Conservation (phyloP, 2,113 vertebrate species). For the Dicerorhinus sumatrensis region DNA sequence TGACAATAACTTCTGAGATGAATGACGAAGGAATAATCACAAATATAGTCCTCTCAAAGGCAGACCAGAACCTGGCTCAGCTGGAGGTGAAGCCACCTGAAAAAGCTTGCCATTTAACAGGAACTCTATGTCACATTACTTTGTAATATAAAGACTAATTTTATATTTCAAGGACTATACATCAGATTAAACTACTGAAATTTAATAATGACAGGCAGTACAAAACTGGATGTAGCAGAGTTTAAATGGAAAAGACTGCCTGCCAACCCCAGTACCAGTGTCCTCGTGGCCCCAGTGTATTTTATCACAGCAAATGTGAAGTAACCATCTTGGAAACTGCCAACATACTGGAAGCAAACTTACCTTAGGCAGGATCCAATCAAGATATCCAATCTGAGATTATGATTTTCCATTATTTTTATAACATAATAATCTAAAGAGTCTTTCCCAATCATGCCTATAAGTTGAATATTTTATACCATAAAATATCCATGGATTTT, state of each 20-base stretch:
- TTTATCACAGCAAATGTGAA: not conserved
- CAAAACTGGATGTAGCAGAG: not conserved
- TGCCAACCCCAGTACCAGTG: not conserved
- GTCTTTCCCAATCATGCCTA: not conserved
- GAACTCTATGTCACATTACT: not conserved
- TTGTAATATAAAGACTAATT: slow-evolving; percentile 18
- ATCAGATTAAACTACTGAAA: slow-evolving; percentile 35
- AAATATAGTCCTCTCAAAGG: slow-evolving; percentile 49
- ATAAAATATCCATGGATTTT: not conserved
- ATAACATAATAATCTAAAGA: not conserved
- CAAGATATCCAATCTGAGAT: not conserved
- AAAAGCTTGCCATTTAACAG: slow-evolving; percentile 5
- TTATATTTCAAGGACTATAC: not conserved
- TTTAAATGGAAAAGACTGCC: not conserved
- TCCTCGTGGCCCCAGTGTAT: not conserved
- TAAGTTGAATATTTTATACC: slow-evolving; percentile 24
- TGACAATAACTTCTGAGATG: not conserved
- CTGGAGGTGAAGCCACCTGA: not conserved
- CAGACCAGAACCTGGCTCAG: not conserved
- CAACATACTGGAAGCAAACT: not conserved
- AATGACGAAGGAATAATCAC: not conserved
- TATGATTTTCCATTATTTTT: slow-evolving; percentile 27
- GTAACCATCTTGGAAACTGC: not conserved
- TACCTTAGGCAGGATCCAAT: not conserved
- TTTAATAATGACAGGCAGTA: not conserved